Evolutionary conservation across 2,797 vertebrate genomes (phyloP).

Genomic region (Phrynocephalus guinanensis): DNA sequence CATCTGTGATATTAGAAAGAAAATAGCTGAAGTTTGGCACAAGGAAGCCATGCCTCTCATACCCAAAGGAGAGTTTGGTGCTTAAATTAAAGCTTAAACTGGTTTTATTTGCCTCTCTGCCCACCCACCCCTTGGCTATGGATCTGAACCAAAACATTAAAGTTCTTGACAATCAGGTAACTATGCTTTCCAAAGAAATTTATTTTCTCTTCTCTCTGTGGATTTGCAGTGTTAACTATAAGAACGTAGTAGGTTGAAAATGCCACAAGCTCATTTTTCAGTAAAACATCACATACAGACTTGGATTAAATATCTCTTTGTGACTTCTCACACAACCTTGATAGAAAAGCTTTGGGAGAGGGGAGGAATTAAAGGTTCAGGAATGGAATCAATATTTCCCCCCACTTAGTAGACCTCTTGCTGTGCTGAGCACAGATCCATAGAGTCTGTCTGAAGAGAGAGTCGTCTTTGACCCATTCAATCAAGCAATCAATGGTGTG

Average conservation of each 20-base stretch:
- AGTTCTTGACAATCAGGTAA: conserved; percentile 28
- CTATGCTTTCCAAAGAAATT: conserved; percentile 34
- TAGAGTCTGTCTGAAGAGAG: conserved; percentile 72
- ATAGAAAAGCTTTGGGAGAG: conserved; percentile 63
- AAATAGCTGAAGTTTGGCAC: not conserved
- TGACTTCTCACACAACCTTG: conserved; percentile 67
- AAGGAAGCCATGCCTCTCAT: not conserved
- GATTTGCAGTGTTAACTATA: conserved; percentile 44
- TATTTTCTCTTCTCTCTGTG: conserved; percentile 39
- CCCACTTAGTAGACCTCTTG: conserved; percentile 75
- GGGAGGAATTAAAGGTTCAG: conserved; percentile 34
- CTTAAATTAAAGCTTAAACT: not conserved
- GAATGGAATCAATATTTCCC: conserved; percentile 79
- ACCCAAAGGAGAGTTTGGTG: not conserved
- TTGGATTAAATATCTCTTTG: conserved; percentile 55
- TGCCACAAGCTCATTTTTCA: conserved; percentile 50
- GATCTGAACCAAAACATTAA: not conserved
- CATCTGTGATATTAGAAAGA: not conserved
- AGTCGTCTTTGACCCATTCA: conserved; percentile 51
- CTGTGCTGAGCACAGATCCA: conserved; percentile 66
- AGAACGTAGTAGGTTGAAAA: conserved; percentile 13
- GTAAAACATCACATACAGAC: conserved; percentile 16
- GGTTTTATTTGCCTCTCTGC: not conserved
- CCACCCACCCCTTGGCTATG: not conserved
- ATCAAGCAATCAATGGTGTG: conserved; percentile 67